Conservation (phyloP, 2,797 vertebrate genomes). For the Syngnathus acus region DNA sequence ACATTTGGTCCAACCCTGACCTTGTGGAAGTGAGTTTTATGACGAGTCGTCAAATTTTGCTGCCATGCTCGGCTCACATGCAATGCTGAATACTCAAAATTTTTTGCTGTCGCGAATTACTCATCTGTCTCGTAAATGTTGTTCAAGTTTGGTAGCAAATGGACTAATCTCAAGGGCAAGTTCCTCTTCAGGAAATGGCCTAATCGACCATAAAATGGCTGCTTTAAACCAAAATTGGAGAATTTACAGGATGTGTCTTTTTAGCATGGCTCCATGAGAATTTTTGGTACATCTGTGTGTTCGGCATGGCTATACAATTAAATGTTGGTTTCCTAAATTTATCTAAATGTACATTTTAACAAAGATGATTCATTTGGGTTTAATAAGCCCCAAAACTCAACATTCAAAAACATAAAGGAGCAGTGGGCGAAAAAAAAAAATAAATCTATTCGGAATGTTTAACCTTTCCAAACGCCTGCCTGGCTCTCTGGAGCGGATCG, state of each 20-base stretch:
- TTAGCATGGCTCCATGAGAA: not conserved
- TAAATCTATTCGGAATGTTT: conserved; percentile 40
- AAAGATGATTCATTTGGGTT: too few species aligned
- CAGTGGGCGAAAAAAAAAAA: conserved; percentile 23
- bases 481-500: conserved; percentile 42
- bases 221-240: not conserved
- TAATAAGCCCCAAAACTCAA: too few species aligned
- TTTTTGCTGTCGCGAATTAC: too few species aligned
- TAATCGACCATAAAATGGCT: not conserved
- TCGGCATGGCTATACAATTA: not conserved
- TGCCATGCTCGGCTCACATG: not conserved
- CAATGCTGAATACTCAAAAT: not conserved
- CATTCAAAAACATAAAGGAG: conserved; percentile 26
- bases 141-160: not conserved
- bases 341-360: too few species aligned
- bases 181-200: not conserved
- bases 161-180: not conserved
- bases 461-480: conserved; percentile 35
- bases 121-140: not conserved
- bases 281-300: too few species aligned
- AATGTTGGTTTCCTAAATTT: too few species aligned
- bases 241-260: not conserved
- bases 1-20: not conserved
- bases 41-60: not conserved
- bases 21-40: not conserved